Base-by-base conservation (phyloP, 2,113 vertebrate genomes). In the Ceyx cyanopectus region DNA sequence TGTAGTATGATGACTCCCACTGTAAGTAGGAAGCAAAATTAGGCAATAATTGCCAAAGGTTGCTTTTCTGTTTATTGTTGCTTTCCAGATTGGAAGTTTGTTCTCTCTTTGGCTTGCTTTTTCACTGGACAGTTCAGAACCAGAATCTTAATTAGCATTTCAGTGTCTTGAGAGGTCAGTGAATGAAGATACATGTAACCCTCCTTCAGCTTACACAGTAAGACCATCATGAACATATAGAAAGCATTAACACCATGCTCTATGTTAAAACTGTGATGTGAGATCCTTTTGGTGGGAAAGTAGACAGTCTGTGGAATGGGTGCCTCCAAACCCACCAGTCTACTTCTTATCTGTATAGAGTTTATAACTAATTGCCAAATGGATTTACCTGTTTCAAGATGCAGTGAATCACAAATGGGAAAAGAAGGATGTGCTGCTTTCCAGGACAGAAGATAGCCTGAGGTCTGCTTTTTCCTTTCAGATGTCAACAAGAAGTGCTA, bases 401-500 rank as follows among this genome's bases (percentile, higher is more conserved):
- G 17, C 7, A 77, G 27, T 14, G 53, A 23, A 53, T 87, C 72
- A 67, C 46, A 92, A 80, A 46, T 34, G 27, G 51, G 56, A 81
- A 66, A 80, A 81, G 37, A 69, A 69, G 41, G 5, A 0, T 81
- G 27, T 46, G 43, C 34, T 84, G 80, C 86, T 90, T 89, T 90
- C 83, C 77, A 94, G 73, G 86, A 85, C 76, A 63, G 24, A 74
- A 46, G 68, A 60, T 88, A 89, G 83, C 68, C 73, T 84, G 68
- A 90, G 61, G 86, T 94, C 60, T 83, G 9, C 76, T 93, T 78
- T 79, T 90, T 93, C 29, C 30, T 32, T 94, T 93, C 30, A 83
- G 60, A 88, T 83, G 51, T 94, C 86, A 81, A 56, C 73, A 81
- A 92, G 68, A 95, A 92, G 56, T 93, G 73, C 60, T 46, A 83